These are phyloP conservation scores for Peromyscus attwateri DNA, from an alignment of 2,797 vertebrate species.

Conservation along the genomic window DNA sequence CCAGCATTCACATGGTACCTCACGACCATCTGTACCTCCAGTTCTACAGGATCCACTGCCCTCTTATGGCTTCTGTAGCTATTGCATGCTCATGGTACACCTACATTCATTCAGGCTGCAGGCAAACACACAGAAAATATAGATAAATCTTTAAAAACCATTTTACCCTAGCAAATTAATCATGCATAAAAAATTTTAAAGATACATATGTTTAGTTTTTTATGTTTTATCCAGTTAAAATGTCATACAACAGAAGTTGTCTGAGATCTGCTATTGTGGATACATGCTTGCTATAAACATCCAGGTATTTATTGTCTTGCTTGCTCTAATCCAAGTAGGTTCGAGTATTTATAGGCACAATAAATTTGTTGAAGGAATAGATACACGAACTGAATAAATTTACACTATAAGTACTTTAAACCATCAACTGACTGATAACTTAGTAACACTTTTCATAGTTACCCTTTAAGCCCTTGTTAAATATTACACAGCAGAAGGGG, in stretches of 20 bases:
- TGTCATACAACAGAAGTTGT: neutral
- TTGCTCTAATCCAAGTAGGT: neutral
- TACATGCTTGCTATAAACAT: neutral
- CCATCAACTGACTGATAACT: neutral
- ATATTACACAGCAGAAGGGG: neutral
- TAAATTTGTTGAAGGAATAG: neutral
- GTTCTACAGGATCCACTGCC: neutral
- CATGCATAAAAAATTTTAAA: neutral
- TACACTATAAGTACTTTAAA: neutral
- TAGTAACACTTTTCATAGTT: neutral
- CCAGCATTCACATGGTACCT: neutral
- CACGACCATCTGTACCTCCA: neutral
- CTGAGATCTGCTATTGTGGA: neutral
- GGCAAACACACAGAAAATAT: neutral
- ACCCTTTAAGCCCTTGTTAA: neutral
- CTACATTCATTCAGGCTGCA: neutral
- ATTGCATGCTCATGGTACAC: neutral
- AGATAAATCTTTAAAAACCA: neutral
- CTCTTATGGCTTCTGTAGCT: neutral
- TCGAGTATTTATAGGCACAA: neutral
- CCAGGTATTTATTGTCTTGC: neutral
- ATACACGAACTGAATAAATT: neutral
- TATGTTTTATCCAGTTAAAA: neutral
- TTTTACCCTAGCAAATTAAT: conserved; percentile 2
- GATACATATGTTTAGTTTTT: neutral